Percentiles rank a stretch among this genome's conserved stretches.
phyloP scores from a whole-genome alignment of 2,888 invertebrate genomes.

The Troides helena region DNA sequence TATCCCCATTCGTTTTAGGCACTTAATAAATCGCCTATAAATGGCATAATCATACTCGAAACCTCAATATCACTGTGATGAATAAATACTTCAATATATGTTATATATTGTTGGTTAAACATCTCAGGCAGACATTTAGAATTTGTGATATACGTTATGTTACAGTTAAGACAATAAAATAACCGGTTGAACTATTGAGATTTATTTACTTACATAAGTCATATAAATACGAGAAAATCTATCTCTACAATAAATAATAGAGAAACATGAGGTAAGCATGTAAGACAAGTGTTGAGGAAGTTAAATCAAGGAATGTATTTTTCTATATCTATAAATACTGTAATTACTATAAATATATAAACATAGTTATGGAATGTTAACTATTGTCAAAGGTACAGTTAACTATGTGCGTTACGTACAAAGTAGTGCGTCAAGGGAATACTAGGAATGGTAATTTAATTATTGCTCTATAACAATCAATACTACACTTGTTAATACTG shows the following conservation, averaged over 20 bases:
- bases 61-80: too few relatives aligned
- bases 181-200: neutral
- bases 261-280: slow-evolving; percentile 55
- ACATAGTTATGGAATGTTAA: slow-evolving; percentile 22
- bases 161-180: neutral
- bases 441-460: slow-evolving; percentile 6
- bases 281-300: neutral
- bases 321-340: neutral
- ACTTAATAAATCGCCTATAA: too few relatives aligned
- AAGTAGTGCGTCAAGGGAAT: neutral
- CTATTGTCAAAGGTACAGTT: slow-evolving; percentile 9
- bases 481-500: neutral
- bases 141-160: neutral
- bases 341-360: slow-evolving; percentile 3
- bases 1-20: too few relatives aligned
- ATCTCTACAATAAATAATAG: slow-evolving; percentile 63
- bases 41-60: too few relatives aligned
- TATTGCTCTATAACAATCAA: slow-evolving; percentile 9
- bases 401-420: neutral
- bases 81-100: too few relatives aligned
- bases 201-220: slow-evolving; percentile 33
- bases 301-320: neutral
- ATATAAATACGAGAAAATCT: slow-evolving; percentile 48
- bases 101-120: neutral
- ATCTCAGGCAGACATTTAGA: neutral